A percentile compares a stretch with the other conserved stretches of the same genome.
Evolutionary conservation across 2,797 vertebrate species (phyloP).

Genomic region (Parotocinclus haroldoi): DNA sequence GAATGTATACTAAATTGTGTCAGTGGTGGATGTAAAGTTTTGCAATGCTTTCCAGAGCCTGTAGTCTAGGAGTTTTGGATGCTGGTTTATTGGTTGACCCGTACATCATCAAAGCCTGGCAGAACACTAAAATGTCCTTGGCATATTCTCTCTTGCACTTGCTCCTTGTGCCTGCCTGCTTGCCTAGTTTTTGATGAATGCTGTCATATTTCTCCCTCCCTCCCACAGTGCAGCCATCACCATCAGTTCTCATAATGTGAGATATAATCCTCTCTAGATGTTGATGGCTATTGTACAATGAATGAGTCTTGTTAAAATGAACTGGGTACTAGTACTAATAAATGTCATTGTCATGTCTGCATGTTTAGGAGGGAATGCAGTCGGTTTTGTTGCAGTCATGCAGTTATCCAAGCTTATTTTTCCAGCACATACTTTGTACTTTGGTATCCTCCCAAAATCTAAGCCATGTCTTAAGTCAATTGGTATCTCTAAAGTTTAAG

Average conservation of each 20-base stretch:
- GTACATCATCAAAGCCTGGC: slow-evolving; percentile 73
- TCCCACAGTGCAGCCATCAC: slow-evolving; percentile 55
- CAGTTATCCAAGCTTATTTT: no score
- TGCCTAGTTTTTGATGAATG: slow-evolving; percentile 53
- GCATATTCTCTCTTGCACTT: slow-evolving; percentile 59
- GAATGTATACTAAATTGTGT: slow-evolving; percentile 1
- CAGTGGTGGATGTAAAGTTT: slow-evolving; percentile 1
- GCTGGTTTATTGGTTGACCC: slow-evolving; percentile 62
- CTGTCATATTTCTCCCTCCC: slow-evolving; percentile 66
- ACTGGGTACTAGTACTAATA: no score
- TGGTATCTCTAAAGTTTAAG: no score
- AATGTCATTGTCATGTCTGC: no score
- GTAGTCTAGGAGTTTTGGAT: slow-evolving; percentile 41
- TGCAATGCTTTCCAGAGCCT: background rate
- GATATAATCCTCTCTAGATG: slow-evolving; percentile 58
- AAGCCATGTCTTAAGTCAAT: no score
- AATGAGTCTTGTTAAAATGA: slow-evolving; percentile 48
- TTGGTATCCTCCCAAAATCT: no score
- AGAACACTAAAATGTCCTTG: slow-evolving; percentile 79
- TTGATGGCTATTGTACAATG: slow-evolving; percentile 63
- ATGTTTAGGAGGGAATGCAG: no score
- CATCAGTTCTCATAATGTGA: slow-evolving; percentile 54
- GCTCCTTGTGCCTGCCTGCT: slow-evolving; percentile 30
- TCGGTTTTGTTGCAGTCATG: no score
- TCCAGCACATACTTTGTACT: no score